A percentile compares a stretch with the other conserved stretches of the same genome.
Evolutionary conservation across 2,797 vertebrate genomes (phyloP).

Genomic region (Falco berigora): DNA sequence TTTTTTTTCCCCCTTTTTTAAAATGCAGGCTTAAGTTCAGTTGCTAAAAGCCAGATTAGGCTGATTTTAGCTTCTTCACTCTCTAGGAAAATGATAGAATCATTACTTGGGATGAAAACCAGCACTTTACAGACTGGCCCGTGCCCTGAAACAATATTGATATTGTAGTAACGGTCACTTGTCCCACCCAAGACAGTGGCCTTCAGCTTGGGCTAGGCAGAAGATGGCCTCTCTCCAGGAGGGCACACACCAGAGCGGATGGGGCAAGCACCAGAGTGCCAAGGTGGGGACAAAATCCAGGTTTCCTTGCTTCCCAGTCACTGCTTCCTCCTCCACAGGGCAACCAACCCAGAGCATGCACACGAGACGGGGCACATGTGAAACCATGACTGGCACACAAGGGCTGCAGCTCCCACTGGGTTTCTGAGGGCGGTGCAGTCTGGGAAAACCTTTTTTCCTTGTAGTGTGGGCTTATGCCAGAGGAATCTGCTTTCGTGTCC

Average conservation of each 20-base stretch:
- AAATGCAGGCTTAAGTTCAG: neutral
- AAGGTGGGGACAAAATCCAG: neutral
- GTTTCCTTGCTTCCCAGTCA: neutral
- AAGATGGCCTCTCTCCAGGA: neutral
- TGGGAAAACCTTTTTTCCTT: neutral
- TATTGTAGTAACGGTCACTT: neutral
- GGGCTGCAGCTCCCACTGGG: neutral
- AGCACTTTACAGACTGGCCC: neutral
- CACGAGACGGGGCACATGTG: rapidly evolving
- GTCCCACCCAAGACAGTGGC: neutral
- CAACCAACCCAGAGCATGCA: neutral
- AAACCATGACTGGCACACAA: rapidly evolving
- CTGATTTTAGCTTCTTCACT: neutral
- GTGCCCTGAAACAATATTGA: neutral
- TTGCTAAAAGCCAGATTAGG: neutral
- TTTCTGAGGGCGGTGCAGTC: neutral
- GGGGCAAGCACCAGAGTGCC: neutral
- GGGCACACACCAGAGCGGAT: rapidly evolving
- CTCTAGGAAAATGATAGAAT: neutral
- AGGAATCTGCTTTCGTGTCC: neutral
- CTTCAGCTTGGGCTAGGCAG: neutral
- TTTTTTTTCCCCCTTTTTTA: neutral
- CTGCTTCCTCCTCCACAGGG: neutral
- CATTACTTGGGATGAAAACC: neutral
- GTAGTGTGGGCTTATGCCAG: neutral